Conservation (phyloP, 2,888 invertebrate genomes). For the Dasysyrphus albostriatus region DNA sequence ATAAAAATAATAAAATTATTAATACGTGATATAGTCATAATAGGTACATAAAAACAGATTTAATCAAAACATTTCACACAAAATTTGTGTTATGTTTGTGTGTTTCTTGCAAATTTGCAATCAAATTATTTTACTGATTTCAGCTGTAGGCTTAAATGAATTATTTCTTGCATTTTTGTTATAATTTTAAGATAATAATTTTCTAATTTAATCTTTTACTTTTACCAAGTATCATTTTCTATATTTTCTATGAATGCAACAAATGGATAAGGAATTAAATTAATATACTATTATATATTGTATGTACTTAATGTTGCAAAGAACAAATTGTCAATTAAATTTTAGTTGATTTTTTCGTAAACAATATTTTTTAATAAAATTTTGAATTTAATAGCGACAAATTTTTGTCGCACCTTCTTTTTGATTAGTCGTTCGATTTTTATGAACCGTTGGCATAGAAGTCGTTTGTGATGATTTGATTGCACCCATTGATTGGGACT, state of each 20-base stretch:
- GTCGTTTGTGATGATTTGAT: conserved; percentile 87
- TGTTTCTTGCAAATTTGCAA: background rate
- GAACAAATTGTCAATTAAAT: conserved; percentile 15
- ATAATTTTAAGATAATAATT: background rate
- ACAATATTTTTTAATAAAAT: conserved; percentile 21
- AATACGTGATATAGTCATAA: background rate
- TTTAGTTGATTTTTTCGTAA: conserved; percentile 9
- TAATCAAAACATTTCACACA: background rate
- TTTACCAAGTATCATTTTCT: conserved; percentile 35
- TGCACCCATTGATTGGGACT: conserved; percentile 94
- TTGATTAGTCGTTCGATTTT: conserved; percentile 86
- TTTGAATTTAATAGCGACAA: conserved; percentile 80
- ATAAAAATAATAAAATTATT: background rate
- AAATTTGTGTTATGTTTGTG: background rate
- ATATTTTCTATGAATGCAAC: conserved; percentile 43
- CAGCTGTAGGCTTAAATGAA: background rate
- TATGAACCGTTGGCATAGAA: conserved; percentile 87
- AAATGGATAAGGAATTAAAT: conserved; percentile 34
- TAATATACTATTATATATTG: conserved; percentile 8
- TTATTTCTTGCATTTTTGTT: background rate
- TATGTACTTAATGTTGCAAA: conserved; percentile 20
- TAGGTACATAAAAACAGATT: background rate
- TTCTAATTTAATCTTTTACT: background rate
- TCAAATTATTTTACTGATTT: background rate
- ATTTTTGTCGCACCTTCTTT: conserved; percentile 84